These are phyloP conservation scores for Mareca strepera DNA, from an alignment of 2,797 vertebrate genomes.

Conservation along the genomic window DNA sequence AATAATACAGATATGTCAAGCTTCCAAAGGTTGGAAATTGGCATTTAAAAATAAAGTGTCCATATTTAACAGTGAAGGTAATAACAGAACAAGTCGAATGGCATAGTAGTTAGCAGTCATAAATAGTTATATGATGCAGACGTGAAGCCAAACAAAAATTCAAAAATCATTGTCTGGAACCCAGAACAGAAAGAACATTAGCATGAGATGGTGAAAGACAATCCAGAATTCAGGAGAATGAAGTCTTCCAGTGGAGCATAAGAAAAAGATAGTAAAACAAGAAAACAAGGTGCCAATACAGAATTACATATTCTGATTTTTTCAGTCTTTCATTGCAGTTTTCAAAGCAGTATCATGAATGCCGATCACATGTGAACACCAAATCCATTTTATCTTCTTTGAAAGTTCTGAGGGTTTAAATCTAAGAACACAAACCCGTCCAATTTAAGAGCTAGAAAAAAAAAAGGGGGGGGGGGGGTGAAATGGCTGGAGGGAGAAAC, in stretches of 20 bases:
- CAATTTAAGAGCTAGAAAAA: conserved; percentile 36
- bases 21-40: neutral
- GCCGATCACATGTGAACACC: neutral
- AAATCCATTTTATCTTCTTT: conserved; percentile 1
- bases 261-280: neutral
- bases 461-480: neutral
- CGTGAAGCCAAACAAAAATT: neutral
- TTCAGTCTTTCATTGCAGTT: neutral
- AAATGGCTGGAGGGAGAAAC: conserved; percentile 1
- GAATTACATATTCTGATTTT: neutral
- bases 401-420: neutral
- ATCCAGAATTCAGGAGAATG: neutral
- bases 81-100: neutral
- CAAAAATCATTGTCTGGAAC: neutral
- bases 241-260: neutral
- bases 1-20: neutral
- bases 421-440: conserved; percentile 18
- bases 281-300: neutral
- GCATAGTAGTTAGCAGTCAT: neutral
- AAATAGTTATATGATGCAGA: neutral
- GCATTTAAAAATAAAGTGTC: neutral
- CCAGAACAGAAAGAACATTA: neutral
- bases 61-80: neutral
- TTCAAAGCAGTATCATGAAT: neutral
- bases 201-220: neutral